phyloP scores from a whole-genome alignment of 2,888 invertebrate genomes.

The Drosophila sordidula region DNA sequence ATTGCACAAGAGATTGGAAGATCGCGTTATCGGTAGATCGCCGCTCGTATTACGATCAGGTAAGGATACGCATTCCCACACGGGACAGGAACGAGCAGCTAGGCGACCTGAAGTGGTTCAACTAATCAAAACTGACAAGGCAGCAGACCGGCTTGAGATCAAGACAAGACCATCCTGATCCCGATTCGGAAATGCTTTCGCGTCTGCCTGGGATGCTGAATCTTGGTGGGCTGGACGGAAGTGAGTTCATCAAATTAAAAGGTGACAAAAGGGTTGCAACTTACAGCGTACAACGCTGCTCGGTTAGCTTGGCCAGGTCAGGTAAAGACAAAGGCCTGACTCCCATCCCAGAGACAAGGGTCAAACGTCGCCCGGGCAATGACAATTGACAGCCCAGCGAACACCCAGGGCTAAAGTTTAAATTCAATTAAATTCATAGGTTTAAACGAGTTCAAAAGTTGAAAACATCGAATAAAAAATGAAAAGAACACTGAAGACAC shows the following conservation, averaged over 20 bases:
- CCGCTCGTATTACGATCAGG: constrained; percentile 65
- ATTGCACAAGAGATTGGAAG: constrained; percentile 65
- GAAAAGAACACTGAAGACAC: neutral
- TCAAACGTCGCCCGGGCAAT: constrained; percentile 52
- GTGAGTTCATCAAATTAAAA: constrained; percentile 74
- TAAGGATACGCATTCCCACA: constrained; percentile 65
- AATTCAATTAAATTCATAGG: constrained; percentile 75
- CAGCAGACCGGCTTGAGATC: constrained; percentile 71
- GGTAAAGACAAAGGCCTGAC: constrained; percentile 67
- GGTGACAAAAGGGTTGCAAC: constrained; percentile 77
- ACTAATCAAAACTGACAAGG: constrained; percentile 78
- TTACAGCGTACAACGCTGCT: constrained; percentile 42
- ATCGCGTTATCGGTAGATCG: constrained; percentile 55
- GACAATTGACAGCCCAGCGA: constrained; percentile 53
- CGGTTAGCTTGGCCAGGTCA: constrained; percentile 46
- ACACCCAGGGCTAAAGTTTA: constrained; percentile 68
- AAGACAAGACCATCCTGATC: constrained; percentile 41
- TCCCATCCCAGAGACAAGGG: constrained; percentile 58
- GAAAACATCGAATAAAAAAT: constrained; percentile 37
- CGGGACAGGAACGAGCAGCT: constrained; percentile 47
- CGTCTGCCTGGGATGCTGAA: constrained; percentile 33
- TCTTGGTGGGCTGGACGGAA: constrained; percentile 55
- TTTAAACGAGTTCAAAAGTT: constrained; percentile 68
- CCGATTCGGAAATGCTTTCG: constrained; percentile 7
- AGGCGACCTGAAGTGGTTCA: constrained; percentile 69